phyloP scores from a whole-genome alignment of 2,113 vertebrate species.

The Athene noctua region DNA sequence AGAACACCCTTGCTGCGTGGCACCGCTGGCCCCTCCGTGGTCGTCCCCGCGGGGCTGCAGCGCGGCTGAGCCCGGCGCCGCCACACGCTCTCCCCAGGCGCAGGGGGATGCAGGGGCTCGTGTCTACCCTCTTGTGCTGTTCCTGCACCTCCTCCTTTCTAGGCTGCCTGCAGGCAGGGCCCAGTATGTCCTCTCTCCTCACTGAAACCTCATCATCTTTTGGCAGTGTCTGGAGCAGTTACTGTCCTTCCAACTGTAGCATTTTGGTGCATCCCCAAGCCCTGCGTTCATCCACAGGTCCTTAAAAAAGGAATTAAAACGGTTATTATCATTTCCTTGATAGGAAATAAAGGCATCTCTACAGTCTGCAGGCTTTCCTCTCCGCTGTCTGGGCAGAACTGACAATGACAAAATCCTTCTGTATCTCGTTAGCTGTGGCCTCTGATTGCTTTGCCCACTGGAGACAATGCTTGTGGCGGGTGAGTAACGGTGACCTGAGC shows the following conservation, averaged over 20 bases:
- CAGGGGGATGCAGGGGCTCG: neutral
- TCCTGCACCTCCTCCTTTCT: neutral
- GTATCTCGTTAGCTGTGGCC: neutral
- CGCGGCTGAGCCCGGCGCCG: neutral
- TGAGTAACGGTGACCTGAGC: no score
- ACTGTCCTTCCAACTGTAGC: neutral
- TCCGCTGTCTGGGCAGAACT: neutral
- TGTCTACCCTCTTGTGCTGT: neutral
- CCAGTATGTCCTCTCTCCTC: neutral
- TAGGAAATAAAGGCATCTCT: neutral
- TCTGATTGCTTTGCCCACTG: neutral
- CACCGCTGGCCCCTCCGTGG: neutral
- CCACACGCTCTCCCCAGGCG: neutral
- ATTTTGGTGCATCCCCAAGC: neutral
- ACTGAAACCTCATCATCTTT: neutral
- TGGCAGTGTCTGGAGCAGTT: neutral
- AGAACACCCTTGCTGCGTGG: fast-evolving
- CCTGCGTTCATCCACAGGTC: neutral
- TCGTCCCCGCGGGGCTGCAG: neutral
- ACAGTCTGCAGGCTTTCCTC: neutral
- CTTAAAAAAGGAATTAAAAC: neutral
- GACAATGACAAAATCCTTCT: neutral
- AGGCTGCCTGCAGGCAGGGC: neutral
- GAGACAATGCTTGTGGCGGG: neutral
- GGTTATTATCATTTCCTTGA: neutral